Evolutionary conservation across 2,888 invertebrate species (phyloP).

Genomic region (Masnerella sp.): DNA sequence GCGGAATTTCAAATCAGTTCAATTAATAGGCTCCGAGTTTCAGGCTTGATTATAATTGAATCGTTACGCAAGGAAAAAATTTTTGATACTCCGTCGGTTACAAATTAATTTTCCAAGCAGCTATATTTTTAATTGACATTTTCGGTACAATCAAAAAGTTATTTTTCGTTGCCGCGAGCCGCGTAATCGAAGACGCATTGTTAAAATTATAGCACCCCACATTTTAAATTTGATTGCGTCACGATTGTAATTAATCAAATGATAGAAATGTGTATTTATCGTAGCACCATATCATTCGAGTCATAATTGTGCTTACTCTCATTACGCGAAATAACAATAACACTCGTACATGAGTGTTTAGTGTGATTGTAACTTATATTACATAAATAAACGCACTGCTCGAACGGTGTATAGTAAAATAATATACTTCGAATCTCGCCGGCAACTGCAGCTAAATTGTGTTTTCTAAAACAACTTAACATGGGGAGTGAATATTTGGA

Average conservation of each 20-base stretch:
- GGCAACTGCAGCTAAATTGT: constrained; percentile 11
- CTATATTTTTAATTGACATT: too few species aligned
- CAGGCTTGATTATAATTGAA: too few species aligned
- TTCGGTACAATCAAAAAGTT: too few species aligned
- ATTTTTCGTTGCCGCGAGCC: too few species aligned
- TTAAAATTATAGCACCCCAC: too few species aligned
- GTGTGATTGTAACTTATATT: constrained; percentile 24
- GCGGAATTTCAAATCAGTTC: not conserved
- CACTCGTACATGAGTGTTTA: constrained; percentile 4
- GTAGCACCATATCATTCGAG: not conserved
- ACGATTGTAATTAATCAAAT: not conserved
- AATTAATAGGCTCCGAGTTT: not conserved
- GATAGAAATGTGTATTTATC: too few species aligned
- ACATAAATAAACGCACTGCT: constrained; percentile 8
- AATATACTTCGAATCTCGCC: constrained; percentile 15
- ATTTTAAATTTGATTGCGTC: too few species aligned
- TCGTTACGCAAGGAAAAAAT: not conserved
- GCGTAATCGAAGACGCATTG: too few species aligned
- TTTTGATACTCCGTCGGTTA: not conserved
- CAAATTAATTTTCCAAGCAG: not conserved
- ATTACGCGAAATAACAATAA: constrained; percentile 38
- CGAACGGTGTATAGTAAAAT: constrained; percentile 17
- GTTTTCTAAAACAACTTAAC: constrained; percentile 37
- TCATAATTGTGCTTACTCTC: constrained; percentile 13
- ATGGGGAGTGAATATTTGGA: not conserved